phyloP scores from a whole-genome alignment of 2,888 invertebrate genomes.

The Polylopha cassiicola region DNA sequence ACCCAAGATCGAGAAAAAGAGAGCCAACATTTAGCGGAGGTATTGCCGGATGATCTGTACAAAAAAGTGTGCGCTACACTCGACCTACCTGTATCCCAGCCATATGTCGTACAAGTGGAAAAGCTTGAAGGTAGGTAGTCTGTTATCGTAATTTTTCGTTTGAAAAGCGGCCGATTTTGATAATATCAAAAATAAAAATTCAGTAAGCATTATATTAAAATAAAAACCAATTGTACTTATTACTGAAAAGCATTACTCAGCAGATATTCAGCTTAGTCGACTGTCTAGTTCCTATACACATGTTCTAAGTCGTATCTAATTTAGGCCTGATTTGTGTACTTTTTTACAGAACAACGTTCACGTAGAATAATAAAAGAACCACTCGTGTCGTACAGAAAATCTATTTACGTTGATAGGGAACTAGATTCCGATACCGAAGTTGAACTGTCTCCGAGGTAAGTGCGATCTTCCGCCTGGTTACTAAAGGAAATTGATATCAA shows the following conservation, averaged over 20 bases:
- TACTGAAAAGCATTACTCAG: too few species aligned
- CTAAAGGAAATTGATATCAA: too few species aligned
- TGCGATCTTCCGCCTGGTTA: too few species aligned
- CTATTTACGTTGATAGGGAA: slow-evolving; percentile 51
- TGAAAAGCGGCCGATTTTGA: too few species aligned
- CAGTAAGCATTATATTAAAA: too few species aligned
- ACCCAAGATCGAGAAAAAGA: slow-evolving; percentile 42
- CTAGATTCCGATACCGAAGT: slow-evolving; percentile 68
- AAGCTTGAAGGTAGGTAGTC: slow-evolving; percentile 34
- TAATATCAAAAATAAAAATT: too few species aligned
- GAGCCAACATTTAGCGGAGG: slow-evolving; percentile 47
- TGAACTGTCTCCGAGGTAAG: slow-evolving; percentile 51
- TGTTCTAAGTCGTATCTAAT: too few species aligned
- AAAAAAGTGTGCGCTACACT: slow-evolving; percentile 56
- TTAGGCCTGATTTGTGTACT: neutral
- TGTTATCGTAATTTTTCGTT: slow-evolving; percentile 28
- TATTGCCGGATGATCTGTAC: slow-evolving; percentile 55
- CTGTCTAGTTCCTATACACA: too few species aligned
- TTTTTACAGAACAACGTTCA: slow-evolving; percentile 29
- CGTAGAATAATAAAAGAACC: slow-evolving; percentile 46
- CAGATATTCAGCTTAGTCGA: too few species aligned
- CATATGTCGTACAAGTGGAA: slow-evolving; percentile 21
- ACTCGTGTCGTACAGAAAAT: slow-evolving; percentile 51
- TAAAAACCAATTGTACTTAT: too few species aligned
- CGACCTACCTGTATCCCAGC: slow-evolving; percentile 39